Evolutionary conservation across 2,888 invertebrate species (phyloP), one percentile per base, ranked within the genome.

Genomic region (Drosophila pseudotalamancana): DNA sequence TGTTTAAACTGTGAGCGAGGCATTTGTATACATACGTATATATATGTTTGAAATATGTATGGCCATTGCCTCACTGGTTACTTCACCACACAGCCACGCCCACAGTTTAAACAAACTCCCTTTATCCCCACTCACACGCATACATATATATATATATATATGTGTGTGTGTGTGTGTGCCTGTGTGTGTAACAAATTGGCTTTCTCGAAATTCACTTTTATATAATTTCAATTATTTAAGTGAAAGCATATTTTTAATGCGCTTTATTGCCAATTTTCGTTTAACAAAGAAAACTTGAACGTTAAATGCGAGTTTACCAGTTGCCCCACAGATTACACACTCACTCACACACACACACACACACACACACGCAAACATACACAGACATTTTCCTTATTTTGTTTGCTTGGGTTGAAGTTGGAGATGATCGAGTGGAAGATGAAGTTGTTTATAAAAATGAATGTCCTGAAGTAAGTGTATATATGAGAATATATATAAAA

Each of bases 181-280:
- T 34, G n/a, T n/a, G n/a, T n/a, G n/a, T n/a, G 61, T 42, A 67
- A 65, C 69, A 71, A 77, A 66, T 72, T 63, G 63, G 55, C 64
- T 76, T 55, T 66, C 50, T 45, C 35, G 64, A 64, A 51, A 64
- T 77, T 71, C 67, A 23, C 80, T 83, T 80, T 79, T 80, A 80
- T 66, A 80, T 64, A 84, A 71, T 84, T 74, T 81, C 82, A 85
- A 87, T 84, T 69, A 77, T 74, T 77, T 81, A 71, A 71, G 49
- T 69, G 60, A 65, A 74, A 77, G 85, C 77, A 87, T 81, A 87
- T 87, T 81, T 80, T 84, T 59, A 81, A 80, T 77, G 70, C 65
- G 63, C 81, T 80, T 87, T 81, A 81, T 84, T 80, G 85, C 65
- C 81, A 77, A 77, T 77, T 80, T 81, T 73, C 66, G 55, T 53